These are phyloP conservation scores for Zoanthus solanderi DNA, from an alignment of 92 coral and sea anemone genomes.

Conservation along the genomic window DNA sequence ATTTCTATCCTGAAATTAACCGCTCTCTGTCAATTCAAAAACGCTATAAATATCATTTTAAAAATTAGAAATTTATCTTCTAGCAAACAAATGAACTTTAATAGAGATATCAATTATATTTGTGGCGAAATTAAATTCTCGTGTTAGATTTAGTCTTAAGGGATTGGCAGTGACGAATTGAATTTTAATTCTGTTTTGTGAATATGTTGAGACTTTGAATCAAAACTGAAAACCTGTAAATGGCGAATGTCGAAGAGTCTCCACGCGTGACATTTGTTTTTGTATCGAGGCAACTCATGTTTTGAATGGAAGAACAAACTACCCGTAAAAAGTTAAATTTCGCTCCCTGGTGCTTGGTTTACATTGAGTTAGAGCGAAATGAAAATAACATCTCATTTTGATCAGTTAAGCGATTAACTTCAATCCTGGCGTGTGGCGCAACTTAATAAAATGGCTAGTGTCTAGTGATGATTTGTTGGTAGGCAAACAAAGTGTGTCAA, in stretches of 20 bases:
- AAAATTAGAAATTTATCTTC: conserved; percentile 65
- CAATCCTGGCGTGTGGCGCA: conserved; percentile 48
- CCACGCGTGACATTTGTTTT: conserved; percentile 54
- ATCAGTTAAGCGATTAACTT: conserved; percentile 40
- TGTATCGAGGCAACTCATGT: conserved; percentile 38
- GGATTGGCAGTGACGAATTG: conserved; percentile 23
- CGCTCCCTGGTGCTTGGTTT: conserved; percentile 58
- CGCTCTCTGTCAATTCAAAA: conserved; percentile 47
- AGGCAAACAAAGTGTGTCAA: conserved; percentile 61
- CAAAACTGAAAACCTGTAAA: not conserved
- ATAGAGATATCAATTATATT: conserved; percentile 75
- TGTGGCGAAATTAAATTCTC: conserved; percentile 76
- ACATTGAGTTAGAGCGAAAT: conserved; percentile 30
- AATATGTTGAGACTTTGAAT: not conserved
- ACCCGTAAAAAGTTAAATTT: conserved; percentile 46
- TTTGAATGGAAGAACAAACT: conserved; percentile 51
- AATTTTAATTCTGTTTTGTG: conserved; percentile 7
- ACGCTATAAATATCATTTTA: conserved; percentile 60
- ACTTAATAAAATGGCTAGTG: conserved; percentile 63
- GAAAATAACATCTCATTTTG: conserved; percentile 50
- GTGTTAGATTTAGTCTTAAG: conserved; percentile 27
- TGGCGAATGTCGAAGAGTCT: conserved; percentile 30
- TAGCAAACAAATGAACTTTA: conserved; percentile 78
- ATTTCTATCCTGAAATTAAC: conserved; percentile 37
- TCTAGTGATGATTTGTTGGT: conserved; percentile 50